Percentiles rank a stretch among this genome's conserved stretches.
These are phyloP conservation scores for Triops cancriformis DNA, from an alignment of 1,140 invertebrate species.

Conservation along the genomic window DNA sequence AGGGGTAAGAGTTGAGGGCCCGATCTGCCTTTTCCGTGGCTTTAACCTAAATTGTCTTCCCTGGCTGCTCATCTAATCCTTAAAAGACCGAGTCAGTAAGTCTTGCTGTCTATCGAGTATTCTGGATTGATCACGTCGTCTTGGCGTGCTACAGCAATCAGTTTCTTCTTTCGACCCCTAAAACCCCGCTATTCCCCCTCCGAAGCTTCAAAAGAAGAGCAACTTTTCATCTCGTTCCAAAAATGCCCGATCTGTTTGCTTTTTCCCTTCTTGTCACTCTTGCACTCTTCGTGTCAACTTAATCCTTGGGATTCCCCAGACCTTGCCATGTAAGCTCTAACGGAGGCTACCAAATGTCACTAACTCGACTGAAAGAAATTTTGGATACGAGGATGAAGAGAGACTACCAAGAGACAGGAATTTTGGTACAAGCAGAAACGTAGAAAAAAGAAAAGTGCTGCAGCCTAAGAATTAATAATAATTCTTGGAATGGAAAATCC, in stretches of 20 bases:
- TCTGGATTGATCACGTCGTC: not conserved
- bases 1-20: not conserved
- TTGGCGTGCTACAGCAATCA: not conserved
- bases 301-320: not conserved
- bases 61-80: not conserved
- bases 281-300: not conserved
- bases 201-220: not conserved
- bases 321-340: not conserved
- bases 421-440: too few relatives aligned
- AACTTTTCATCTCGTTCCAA: not conserved
- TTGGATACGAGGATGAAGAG: too few relatives aligned
- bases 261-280: not conserved
- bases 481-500: too few relatives aligned
- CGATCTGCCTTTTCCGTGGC: not conserved
- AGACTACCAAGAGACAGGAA: too few relatives aligned
- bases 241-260: not conserved
- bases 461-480: too few relatives aligned
- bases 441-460: too few relatives aligned
- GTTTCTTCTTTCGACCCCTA: not conserved
- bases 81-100: not conserved
- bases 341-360: not conserved
- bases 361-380: too few relatives aligned
- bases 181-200: not conserved
- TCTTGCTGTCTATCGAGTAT: constrained; percentile 10
- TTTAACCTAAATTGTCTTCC: not conserved